Percentiles rank a stretch among this genome's conserved stretches.
Conservation (phyloP, 2,888 invertebrate species). For the Kuschelorhynchus macadamiae region DNA sequence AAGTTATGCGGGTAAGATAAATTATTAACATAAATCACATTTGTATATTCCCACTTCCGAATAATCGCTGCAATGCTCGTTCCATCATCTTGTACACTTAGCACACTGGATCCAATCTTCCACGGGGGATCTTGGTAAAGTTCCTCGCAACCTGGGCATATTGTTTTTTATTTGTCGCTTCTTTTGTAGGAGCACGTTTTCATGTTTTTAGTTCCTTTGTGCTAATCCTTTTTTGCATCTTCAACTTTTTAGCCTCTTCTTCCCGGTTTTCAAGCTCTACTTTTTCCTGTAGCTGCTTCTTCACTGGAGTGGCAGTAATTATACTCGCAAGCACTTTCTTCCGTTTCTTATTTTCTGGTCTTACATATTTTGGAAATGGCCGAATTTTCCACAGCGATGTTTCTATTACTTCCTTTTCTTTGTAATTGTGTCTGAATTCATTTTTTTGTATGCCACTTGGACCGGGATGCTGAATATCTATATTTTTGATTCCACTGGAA, state of each 20-base stretch:
- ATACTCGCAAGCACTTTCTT: no score
- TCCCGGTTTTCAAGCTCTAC: not conserved
- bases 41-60: not conserved
- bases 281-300: not conserved
- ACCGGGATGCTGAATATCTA: no score
- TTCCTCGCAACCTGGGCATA: not conserved
- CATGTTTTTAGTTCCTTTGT: not conserved
- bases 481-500: no score
- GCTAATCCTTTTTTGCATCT: not conserved
- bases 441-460: no score
- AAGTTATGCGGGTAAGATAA: no score
- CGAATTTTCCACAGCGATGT: no score
- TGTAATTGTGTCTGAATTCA: no score
- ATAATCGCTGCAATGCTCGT: not conserved
- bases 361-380: no score
- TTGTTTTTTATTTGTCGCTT: no score
- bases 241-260: not conserved
- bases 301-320: not conserved
- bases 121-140: not conserved
- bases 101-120: constrained; percentile 9
- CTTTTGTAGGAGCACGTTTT: no score
- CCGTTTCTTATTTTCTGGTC: no score
- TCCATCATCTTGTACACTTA: not conserved
- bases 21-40: constrained; percentile 2
- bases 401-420: no score